These are phyloP conservation scores for Trichonephila inaurata DNA, from an alignment of 1,140 invertebrate species.

Conservation along the genomic window DNA sequence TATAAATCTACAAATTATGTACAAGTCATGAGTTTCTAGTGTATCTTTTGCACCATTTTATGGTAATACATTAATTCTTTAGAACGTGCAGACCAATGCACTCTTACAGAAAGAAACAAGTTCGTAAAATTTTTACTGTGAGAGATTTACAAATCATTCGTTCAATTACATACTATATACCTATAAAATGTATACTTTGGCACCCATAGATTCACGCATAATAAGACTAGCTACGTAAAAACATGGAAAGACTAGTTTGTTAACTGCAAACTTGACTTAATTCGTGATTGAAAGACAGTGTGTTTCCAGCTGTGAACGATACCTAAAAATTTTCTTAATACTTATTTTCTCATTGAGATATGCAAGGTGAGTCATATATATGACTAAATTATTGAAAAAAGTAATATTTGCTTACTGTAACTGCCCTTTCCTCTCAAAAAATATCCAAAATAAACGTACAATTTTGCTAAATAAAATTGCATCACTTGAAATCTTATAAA, in stretches of 20 bases:
- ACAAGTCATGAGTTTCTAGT: constrained; percentile 38
- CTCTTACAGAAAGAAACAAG: constrained; percentile 5
- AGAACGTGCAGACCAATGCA: neutral
- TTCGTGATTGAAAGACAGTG: neutral
- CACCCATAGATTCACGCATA: constrained; percentile 19
- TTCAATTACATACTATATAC: constrained; percentile 16
- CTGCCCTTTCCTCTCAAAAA: too few relatives aligned
- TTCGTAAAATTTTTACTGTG: neutral
- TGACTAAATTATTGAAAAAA: too few relatives aligned
- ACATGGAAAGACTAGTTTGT: constrained; percentile 64
- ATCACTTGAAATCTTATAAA: too few relatives aligned
- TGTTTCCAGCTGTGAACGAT: neutral
- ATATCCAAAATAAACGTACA: too few relatives aligned
- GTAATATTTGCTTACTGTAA: too few relatives aligned
- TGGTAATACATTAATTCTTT: neutral
- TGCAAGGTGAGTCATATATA: too few relatives aligned
- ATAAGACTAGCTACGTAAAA: constrained; percentile 63
- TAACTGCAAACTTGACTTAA: constrained; percentile 25
- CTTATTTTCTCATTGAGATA: too few relatives aligned
- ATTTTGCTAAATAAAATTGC: too few relatives aligned
- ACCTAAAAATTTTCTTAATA: neutral
- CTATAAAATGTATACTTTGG: constrained; percentile 45
- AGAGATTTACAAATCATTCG: neutral
- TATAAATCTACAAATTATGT: constrained; percentile 56
- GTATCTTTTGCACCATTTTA: neutral